Evolutionary conservation across 2,113 vertebrate genomes (phyloP).

Genomic region (Hippolais icterina): DNA sequence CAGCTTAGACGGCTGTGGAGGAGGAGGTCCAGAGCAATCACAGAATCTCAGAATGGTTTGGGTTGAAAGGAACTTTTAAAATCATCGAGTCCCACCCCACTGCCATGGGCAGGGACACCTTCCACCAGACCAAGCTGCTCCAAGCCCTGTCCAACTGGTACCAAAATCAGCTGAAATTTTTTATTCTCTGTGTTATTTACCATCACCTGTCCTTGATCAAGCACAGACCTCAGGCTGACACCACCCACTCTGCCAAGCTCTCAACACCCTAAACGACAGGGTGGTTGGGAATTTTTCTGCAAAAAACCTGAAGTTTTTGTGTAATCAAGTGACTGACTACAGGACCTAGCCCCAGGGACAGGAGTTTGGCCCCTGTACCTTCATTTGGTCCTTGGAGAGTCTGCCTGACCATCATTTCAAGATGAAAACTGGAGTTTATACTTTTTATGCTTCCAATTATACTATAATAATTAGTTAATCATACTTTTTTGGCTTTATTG

Average conservation of each 20-base stretch:
- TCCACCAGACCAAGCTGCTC: neutral
- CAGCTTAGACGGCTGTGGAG: neutral
- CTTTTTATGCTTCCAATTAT: neutral
- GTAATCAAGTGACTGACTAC: too few relatives aligned
- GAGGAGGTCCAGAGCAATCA: neutral
- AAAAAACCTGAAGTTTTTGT: neutral
- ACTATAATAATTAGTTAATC: neutral
- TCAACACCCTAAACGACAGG: neutral
- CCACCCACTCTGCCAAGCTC: neutral
- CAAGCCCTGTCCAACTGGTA: accelerated
- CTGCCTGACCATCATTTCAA: neutral
- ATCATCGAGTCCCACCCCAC: neutral
- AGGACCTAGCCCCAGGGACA: neutral
- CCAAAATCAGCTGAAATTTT: accelerated
- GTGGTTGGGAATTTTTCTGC: accelerated
- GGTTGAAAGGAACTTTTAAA: neutral
- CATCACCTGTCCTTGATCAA: neutral
- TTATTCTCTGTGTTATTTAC: neutral
- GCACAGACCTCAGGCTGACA: neutral
- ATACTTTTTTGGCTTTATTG: neutral
- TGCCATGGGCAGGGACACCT: neutral
- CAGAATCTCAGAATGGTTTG: neutral
- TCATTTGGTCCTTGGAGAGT: neutral
- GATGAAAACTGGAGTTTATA: neutral
- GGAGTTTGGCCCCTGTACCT: neutral